phyloP scores from a whole-genome alignment of 1,140 invertebrate species.

The Zaprionus camerounensis region DNA sequence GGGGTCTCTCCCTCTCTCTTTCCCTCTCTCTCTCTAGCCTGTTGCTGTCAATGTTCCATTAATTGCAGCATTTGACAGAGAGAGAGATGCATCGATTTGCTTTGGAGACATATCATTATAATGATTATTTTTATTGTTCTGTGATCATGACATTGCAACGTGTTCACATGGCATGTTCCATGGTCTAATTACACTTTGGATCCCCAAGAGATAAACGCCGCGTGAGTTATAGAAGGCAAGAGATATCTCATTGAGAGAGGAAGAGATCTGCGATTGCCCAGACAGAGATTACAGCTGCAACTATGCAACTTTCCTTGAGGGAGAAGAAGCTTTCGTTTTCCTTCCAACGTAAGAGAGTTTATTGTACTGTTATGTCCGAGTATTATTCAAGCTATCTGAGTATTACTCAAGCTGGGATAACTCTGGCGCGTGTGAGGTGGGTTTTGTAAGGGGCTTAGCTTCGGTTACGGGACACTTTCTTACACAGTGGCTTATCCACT shows the following conservation, averaged over 20 bases:
- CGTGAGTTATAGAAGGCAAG: slow-evolving; percentile 1
- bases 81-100: background rate
- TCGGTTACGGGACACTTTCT: background rate
- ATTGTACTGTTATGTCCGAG: background rate
- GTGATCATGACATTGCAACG: slow-evolving; percentile 6
- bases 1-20: slow-evolving; percentile 6
- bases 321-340: background rate
- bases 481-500: background rate
- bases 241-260: background rate
- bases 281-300: background rate
- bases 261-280: background rate
- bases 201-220: background rate
- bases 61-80: background rate
- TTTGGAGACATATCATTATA: background rate
- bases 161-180: background rate
- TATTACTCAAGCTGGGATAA: background rate
- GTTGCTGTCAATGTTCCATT: background rate
- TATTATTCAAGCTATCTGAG: background rate
- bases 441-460: background rate
- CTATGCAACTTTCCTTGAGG: background rate
- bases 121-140: background rate
- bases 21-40: background rate
- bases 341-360: background rate
- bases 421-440: background rate
- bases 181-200: slow-evolving; percentile 5